phyloP scores from a whole-genome alignment of 2,113 vertebrate genomes.

The Cettia cetti region DNA sequence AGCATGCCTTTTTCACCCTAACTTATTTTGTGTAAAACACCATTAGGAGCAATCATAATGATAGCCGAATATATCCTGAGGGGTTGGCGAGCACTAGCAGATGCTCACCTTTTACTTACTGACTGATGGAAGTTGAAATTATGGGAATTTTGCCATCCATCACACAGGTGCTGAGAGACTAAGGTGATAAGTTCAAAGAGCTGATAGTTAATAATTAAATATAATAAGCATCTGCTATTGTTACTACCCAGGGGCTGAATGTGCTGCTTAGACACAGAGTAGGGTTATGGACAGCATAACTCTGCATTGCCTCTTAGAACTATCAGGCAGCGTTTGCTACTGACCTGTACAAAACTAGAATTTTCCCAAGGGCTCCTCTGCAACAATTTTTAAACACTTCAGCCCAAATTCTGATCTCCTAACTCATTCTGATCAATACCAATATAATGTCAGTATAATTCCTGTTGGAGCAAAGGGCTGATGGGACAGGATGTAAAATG shows the following conservation, averaged over 20 bases:
- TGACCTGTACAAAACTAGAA: neutral
- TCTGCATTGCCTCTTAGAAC: neutral
- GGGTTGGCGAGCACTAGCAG: conserved; percentile 16
- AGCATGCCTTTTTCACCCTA: conserved; percentile 7
- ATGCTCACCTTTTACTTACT: conserved; percentile 56
- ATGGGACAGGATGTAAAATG: neutral
- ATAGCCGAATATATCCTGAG: neutral
- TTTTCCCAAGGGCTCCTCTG: neutral
- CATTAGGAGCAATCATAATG: conserved; percentile 20
- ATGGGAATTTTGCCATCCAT: conserved; percentile 32
- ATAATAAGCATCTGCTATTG: conserved; percentile 55
- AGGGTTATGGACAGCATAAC: neutral
- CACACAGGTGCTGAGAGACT: conserved; percentile 18
- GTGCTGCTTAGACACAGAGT: neutral
- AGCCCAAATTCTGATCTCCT: neutral
- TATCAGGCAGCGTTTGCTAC: neutral
- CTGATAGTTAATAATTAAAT: conserved; percentile 61
- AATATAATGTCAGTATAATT: neutral
- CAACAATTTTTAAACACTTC: neutral
- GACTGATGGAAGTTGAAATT: conserved; percentile 51
- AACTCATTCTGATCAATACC: neutral
- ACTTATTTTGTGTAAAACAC: conserved; percentile 31
- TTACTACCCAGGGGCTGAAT: conserved; percentile 30
- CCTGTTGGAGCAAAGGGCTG: neutral
- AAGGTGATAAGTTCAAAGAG: conserved; percentile 64